Base-by-base conservation (phyloP, 2,113 vertebrate species). In the Tragelaphus imberbis region DNA sequence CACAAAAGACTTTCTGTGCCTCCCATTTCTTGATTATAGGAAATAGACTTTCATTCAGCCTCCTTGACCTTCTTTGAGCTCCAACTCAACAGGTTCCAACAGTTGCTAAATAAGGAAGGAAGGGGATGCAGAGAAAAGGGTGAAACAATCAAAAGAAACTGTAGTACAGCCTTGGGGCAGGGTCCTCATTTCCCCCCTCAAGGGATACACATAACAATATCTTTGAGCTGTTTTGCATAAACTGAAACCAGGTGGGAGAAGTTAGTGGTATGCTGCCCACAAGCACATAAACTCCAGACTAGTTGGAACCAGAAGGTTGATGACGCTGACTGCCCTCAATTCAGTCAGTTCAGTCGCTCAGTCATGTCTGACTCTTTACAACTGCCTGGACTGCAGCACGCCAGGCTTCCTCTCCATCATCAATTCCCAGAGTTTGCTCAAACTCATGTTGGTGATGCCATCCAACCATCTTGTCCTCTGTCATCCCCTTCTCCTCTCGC, bases 301-400 rank as follows among this genome's bases (percentile, higher is more conserved):
- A 19, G 79, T 21, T 81, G 47, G 79, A 81, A 51, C 47, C 16
- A 53, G 33, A 53, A 81, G 79, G 28, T 1, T 81, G 79, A 53
- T 33, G 79, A 81, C 33, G 79, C 16, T 53, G 47, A 81, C 28
- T 53, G 28, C 28, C 47, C 47, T 17, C 16, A 33, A 16, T 33
- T 71, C n/a, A 71, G 68, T 71, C n/a, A 71, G 5, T 71, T 40
- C n/a, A 23, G 19, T n/a, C 5, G 1, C 68, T 71, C n/a, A 12
- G 8, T 58, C 21, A 10, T 9, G 9, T 71, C 68, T 23, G n/a
- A 71, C n/a, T 36, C n/a, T 71, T 71, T 23, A 10, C 9, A 5
- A 40, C 10, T n/a, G n/a, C 19, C 23, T 12, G 68, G n/a, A 71
- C 10, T 3, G n/a, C n/a, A 12, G 68, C 68, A 71, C 0, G 0